Evolutionary conservation across 2,113 vertebrate species (phyloP).

Genomic region (Phycodurus eques): DNA sequence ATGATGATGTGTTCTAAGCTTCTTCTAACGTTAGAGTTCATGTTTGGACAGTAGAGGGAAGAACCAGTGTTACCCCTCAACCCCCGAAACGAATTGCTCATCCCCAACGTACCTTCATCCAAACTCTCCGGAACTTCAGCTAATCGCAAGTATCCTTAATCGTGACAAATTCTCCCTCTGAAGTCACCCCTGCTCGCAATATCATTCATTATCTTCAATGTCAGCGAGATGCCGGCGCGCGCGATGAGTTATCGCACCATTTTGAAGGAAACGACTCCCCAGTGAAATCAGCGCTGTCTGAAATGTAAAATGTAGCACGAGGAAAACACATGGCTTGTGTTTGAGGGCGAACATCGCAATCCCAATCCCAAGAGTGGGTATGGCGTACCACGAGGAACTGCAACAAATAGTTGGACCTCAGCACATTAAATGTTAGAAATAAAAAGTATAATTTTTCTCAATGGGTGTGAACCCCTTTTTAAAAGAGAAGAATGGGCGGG

Average conservation of each 20-base stretch:
- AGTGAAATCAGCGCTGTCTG: not conserved
- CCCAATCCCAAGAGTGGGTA: not conserved
- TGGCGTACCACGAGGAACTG: not conserved
- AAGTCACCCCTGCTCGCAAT: slow-evolving; percentile 2
- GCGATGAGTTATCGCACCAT: not conserved
- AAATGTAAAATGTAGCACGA: not conserved
- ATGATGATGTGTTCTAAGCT: not conserved
- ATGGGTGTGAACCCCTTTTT: too few relatives aligned
- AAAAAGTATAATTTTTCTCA: too few relatives aligned
- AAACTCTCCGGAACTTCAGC: slow-evolving; percentile 31
- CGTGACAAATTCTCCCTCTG: slow-evolving; percentile 25
- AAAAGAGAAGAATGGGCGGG: too few relatives aligned
- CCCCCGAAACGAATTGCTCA: slow-evolving; percentile 16
- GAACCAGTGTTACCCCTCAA: not conserved
- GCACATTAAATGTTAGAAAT: too few relatives aligned
- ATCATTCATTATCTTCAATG: slow-evolving; percentile 19
- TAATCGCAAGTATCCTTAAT: slow-evolving; percentile 42
- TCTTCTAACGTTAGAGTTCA: slow-evolving; percentile 14
- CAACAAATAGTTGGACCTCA: not conserved
- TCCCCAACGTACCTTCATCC: slow-evolving; percentile 41
- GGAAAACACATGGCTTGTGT: not conserved
- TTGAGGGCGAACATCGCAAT: not conserved
- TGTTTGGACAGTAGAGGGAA: not conserved
- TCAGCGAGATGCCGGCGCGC: not conserved
- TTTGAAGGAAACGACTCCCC: slow-evolving; percentile 8